phyloP scores from a whole-genome alignment of 2,113 vertebrate species.

The Isichthys henryi region DNA sequence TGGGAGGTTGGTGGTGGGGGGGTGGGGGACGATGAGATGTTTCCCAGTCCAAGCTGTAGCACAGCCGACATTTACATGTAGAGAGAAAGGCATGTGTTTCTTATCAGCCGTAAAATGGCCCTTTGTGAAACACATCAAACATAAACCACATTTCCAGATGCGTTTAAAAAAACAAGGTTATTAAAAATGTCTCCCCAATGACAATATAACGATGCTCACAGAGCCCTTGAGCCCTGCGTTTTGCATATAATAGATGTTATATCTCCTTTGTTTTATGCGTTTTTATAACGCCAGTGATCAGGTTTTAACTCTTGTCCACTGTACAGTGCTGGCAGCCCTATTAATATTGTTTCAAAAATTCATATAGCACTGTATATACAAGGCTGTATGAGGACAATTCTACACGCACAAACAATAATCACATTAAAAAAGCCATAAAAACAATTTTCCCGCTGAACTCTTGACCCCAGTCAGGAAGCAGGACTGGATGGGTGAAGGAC shows the following conservation, averaged over 20 bases:
- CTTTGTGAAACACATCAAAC: neutral
- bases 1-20: neutral
- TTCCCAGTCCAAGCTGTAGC: neutral
- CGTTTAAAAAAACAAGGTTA: neutral
- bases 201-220: neutral
- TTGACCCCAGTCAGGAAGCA: neutral
- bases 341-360: neutral
- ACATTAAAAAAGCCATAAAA: neutral
- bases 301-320: neutral
- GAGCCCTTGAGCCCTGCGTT: neutral
- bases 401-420: neutral
- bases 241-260: neutral
- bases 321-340: neutral
- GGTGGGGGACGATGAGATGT: neutral
- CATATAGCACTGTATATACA: neutral
- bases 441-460: neutral
- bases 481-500: neutral
- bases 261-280: neutral
- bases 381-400: neutral
- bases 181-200: neutral
- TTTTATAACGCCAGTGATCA: neutral
- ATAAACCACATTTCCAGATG: conserved; percentile 10
- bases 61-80: neutral
- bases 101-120: neutral
- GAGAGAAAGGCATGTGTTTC: neutral